Base-by-base conservation (phyloP, 2,113 vertebrate species). In the Ptilonorhynchus violaceus region DNA sequence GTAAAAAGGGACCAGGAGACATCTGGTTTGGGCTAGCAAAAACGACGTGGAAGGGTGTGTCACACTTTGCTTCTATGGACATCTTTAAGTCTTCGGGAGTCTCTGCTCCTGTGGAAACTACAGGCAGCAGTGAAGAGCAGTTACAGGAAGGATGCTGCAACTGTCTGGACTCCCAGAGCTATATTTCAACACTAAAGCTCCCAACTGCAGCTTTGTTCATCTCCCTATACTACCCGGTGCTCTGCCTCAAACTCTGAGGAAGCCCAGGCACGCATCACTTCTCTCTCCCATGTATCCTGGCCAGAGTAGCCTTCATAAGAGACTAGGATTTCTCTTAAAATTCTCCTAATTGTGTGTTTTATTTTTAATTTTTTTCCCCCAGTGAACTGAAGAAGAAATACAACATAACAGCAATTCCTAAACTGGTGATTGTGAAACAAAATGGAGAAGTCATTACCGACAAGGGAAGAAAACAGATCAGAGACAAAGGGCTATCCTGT, bases 361-460 rank as follows among this genome's bases (percentile, higher is more conserved):
- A 6, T 41, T 73, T 79, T 89, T 52, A 18, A 24, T 60, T 92
- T 95, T 42, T 95, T 30, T 76, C n/a, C 84, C 15, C 17, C 96
- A 99, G 99, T 60, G 99, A 99, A 77, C 91, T 99, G 96, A 99
- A 98, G 97, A 99, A 98, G 97, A 99, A 98, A 89, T 99, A 99
- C 97, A 98, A 98, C 95, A 98, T 99, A 97, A 99, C 99, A 4
- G 98, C 98, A 28, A 98, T 98, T 76, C 99, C 99, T 94, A 99
- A 98, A 92, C 98, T 99, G 77, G 99, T 99, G 97, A 98, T 99
- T n/a, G 98, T 99, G 98, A 99, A 99, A 94, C 99, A 99, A 89
- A 99, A 98, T 22, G 99, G 99, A 37, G 98, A 99, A 31, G 98
- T 99, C 89, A 99, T 99, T 98, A 99, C 99, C 4, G 98, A 99